Evolutionary conservation across 2,797 vertebrate genomes (phyloP), one percentile per base, ranked within the genome.

Genomic region (Dicrostonyx torquatus): DNA sequence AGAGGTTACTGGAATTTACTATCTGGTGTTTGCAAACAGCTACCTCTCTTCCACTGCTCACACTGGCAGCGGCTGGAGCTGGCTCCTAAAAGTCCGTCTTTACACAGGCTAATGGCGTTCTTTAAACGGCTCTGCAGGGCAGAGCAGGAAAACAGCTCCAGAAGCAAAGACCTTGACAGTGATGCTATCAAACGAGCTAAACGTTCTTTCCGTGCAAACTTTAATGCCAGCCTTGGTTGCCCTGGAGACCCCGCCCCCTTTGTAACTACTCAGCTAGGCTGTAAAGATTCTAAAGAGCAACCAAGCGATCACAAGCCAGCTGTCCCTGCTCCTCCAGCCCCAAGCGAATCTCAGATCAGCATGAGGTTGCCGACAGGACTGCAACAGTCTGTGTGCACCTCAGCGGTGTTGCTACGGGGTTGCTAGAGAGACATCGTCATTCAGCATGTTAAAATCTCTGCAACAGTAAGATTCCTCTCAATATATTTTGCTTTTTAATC

Each of bases 1-100:
- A 31, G 22, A 64, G 91, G 64, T 12, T 29, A 70, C 13, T 79
- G 78, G 84, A 79, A 90, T 90, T 92, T 90, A 93, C n/a, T 75
- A 91, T 73, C n/a, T 0, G 15, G 15, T 60, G 10, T 76, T 66
- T 92, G 53, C 53, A 80, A 93, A 50, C 0, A 79, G 34, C 68
- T 94, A 48, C 3, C 58, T 77, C 53, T 45, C 37, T 94, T 83
- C 40, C 88, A 89, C n/a, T 1, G 26, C 10, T 88, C 72, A 55
- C 9, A 11, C 6, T 48, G 37, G 34, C n/a, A 13, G 58, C 29
- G 2, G 40, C n/a, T 92, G 87, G 86, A 77, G 40, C 77, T 78
- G 73, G n/a, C 77, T 78, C 82, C 66, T 40, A 31, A 87, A 90
- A 53, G 29, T 15, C 62, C 60, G 45, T 53, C 13, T 40, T 40